Base-by-base conservation (phyloP, 2,797 vertebrate species). In the Lates japonicus region DNA sequence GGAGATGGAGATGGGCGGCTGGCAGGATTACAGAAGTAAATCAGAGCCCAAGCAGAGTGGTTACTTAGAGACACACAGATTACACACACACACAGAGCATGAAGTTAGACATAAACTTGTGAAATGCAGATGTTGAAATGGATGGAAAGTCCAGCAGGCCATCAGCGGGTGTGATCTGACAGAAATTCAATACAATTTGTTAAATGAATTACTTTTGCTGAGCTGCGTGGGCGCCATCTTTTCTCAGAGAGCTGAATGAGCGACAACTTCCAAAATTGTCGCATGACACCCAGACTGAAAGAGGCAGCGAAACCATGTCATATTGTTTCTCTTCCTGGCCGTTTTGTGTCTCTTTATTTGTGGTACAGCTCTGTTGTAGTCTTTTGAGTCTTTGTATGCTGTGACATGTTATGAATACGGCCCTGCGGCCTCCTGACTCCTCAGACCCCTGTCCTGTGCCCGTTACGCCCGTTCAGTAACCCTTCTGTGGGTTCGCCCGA, bases 1-100 rank as follows among this genome's bases (percentile, higher is more conserved):
- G 52, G 85, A 22, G 85, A 79, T 77, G 74, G 75, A 87, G 94
- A 94, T 95, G 92, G 94, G 89, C 20, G 84, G 72, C 42, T 92
- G 90, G 78, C 74, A 84, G 97, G 98, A 98, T 98, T 98, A 99
- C 74, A 58, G 1, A 94, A 93, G 93, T 91, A 94, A 92, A 93
- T 84, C 66, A 13, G 82, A 75, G 79, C 82, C 48, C 65, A 79
- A 61, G 74, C 85, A 59, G 58, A 85, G 77, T 20, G 16, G 72
- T 22, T 75, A 90, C 65, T 85, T 77, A 64, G 57, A 80, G 59
- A 86, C 55, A 75, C 79, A 46, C 78, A 82, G 86, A 92, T 87
- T 85, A 87, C 58, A 80, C 46, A 39, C 52, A 68, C 63, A 58
- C 37, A 66, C 74, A 69, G 1, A 33, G 52, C 19, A 52, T 31